phyloP scores from a whole-genome alignment of 2,113 vertebrate species.

The Peromyscus leucopus region DNA sequence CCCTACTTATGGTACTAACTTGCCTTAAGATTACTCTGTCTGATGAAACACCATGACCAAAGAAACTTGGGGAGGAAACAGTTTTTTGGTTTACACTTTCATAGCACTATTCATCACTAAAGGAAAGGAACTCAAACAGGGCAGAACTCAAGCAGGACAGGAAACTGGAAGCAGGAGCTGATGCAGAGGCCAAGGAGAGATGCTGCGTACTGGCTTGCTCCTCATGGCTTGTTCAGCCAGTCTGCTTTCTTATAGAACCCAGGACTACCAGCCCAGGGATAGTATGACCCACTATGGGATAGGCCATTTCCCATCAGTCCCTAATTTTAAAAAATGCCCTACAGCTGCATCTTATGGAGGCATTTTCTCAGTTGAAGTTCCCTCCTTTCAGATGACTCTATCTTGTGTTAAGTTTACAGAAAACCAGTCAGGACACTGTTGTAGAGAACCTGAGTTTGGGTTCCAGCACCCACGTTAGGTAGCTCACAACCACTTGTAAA shows the following conservation, averaged over 20 bases:
- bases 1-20: background rate
- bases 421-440: background rate
- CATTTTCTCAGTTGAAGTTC: background rate
- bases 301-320: fast-evolving
- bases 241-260: background rate
- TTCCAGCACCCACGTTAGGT: background rate
- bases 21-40: background rate
- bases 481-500: background rate
- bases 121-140: background rate
- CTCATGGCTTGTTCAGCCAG: background rate
- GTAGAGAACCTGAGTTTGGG: background rate
- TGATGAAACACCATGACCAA: background rate
- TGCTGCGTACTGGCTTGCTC: background rate
- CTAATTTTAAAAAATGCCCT: background rate
- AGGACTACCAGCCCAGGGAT: background rate
- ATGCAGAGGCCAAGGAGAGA: background rate
- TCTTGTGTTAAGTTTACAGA: background rate
- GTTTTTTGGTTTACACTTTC: background rate
- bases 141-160: background rate
- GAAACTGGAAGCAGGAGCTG: background rate
- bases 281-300: fast-evolving
- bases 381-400: background rate
- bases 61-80: background rate
- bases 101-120: background rate
- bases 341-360: background rate